Evolutionary conservation across 2,113 vertebrate genomes (phyloP).

Genomic region (Nyctereutes procyonoides): DNA sequence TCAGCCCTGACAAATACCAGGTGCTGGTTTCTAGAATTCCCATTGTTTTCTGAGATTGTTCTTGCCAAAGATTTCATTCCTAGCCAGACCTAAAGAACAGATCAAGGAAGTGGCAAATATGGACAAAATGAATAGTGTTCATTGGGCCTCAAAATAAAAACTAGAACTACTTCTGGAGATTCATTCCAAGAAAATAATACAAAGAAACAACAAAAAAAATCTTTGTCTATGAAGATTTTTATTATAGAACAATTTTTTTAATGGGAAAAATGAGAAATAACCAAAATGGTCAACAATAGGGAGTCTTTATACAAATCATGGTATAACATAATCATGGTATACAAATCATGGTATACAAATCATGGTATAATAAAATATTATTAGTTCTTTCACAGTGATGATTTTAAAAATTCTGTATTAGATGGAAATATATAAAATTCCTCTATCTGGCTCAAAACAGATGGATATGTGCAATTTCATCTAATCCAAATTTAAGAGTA

Average conservation of each 20-base stretch:
- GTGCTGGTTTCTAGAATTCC: slow-evolving; percentile 36
- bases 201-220: neutral
- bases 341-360: slow-evolving; percentile 50
- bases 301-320: slow-evolving; percentile 23
- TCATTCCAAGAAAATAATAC: slow-evolving; percentile 30
- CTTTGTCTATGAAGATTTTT: neutral
- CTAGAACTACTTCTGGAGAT: neutral
- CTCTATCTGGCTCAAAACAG: slow-evolving; percentile 37
- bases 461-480: slow-evolving; percentile 11
- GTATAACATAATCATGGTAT: neutral
- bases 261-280: slow-evolving; percentile 8
- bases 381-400: slow-evolving; percentile 37
- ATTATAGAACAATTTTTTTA: slow-evolving; percentile 44
- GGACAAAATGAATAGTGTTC: slow-evolving; percentile 29
- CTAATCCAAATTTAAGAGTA: slow-evolving; percentile 21
- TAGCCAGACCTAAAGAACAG: slow-evolving; percentile 34
- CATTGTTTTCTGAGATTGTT: slow-evolving; percentile 62
- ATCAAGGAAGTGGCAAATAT: neutral
- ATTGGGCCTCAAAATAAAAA: slow-evolving; percentile 45
- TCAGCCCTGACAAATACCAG: slow-evolving; percentile 72
- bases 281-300: neutral
- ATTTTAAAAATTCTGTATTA: slow-evolving; percentile 47
- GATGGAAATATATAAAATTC: neutral
- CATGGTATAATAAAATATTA: neutral
- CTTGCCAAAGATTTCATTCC: slow-evolving; percentile 58